phyloP scores from a whole-genome alignment of 2,113 vertebrate genomes.

The Atlantisia rogersi region DNA sequence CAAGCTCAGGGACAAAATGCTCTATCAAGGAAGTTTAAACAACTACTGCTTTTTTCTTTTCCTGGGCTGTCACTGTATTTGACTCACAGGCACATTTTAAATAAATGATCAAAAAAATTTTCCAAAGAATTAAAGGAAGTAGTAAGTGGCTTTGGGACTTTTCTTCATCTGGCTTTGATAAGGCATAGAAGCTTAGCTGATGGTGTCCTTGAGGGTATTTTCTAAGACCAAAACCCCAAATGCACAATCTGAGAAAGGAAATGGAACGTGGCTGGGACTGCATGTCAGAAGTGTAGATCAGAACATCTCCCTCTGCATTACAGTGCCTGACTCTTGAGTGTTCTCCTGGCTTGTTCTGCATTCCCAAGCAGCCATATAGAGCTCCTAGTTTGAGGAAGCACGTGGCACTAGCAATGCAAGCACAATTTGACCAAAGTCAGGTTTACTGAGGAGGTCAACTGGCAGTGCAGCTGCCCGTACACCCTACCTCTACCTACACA shows the following conservation, averaged over 20 bases:
- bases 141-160: not conserved
- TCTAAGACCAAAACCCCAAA: not conserved
- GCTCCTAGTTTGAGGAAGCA: not conserved
- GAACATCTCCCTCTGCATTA: not conserved
- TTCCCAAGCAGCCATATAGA: not conserved
- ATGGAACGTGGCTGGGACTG: not conserved
- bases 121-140: not conserved
- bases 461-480: not conserved
- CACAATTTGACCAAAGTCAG: not conserved
- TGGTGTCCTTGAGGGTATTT: not conserved
- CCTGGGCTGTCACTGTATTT: not conserved
- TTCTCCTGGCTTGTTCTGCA: not conserved
- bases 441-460: not conserved
- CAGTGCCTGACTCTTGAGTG: accelerated
- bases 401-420: not conserved
- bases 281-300: not conserved
- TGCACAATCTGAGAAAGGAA: not conserved
- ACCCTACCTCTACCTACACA: not conserved
- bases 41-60: not conserved
- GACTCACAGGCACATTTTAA: not conserved
- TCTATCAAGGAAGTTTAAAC: not conserved
- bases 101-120: not conserved
- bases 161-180: not conserved
- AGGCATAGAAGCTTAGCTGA: not conserved
- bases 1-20: not conserved